Percentiles rank a stretch among this genome's conserved stretches.
Evolutionary conservation across 2,113 vertebrate genomes (phyloP).

Genomic region (Ailurus styani): DNA sequence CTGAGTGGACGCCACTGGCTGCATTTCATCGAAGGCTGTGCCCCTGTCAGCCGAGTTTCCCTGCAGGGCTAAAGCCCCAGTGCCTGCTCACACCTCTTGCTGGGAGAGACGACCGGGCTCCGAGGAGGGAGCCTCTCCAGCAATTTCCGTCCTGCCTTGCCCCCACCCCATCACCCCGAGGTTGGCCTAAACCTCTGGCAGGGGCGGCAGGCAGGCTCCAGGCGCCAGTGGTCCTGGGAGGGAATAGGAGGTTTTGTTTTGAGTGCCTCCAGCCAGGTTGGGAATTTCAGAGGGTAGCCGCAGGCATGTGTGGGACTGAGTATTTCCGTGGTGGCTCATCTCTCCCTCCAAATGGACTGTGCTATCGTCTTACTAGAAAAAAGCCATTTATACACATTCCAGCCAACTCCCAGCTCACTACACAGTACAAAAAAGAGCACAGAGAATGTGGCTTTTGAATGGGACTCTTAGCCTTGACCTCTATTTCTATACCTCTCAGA

Average conservation of each 20-base stretch:
- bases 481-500: not conserved
- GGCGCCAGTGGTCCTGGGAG: conserved; percentile 52
- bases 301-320: conserved; percentile 70
- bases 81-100: conserved; percentile 16
- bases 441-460: conserved; percentile 33
- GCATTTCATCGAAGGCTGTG: not conserved
- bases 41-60: not conserved
- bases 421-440: not conserved
- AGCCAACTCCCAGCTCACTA: conserved; percentile 69
- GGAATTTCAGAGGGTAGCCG: conserved; percentile 63
- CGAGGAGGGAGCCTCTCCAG: not conserved
- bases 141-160: not conserved
- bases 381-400: conserved; percentile 67
- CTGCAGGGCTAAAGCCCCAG: not conserved
- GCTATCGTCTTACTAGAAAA: conserved; percentile 67
- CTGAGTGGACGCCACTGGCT: not conserved
- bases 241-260: conserved; percentile 55
- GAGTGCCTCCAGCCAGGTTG: conserved; percentile 52
- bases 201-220: conserved; percentile 29
- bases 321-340: conserved; percentile 73
- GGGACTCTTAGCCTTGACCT: not conserved
- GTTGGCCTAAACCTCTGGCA: conserved; percentile 29
- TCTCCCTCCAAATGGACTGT: conserved; percentile 65
- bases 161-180: not conserved
- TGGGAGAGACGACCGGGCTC: not conserved